Evolutionary conservation across 2,113 vertebrate species (phyloP).

Genomic region (Trematocara macrostoma): DNA sequence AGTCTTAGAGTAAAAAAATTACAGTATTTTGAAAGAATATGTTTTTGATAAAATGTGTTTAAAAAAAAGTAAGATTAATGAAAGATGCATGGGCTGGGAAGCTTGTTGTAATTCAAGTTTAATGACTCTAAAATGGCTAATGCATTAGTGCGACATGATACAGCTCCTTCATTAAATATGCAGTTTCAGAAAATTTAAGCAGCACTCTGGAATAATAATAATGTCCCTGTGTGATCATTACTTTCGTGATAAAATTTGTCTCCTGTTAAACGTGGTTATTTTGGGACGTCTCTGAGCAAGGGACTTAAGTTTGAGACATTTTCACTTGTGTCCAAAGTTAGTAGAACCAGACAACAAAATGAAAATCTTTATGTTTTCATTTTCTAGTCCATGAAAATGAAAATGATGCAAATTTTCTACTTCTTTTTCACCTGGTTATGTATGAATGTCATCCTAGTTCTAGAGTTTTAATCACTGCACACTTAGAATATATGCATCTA

Average conservation of each 20-base stretch:
- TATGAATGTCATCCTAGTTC: neutral
- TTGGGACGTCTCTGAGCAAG: fast-evolving
- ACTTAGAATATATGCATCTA: neutral
- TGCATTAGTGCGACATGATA: neutral
- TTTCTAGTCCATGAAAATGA: neutral
- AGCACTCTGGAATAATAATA: neutral
- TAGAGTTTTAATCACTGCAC: neutral
- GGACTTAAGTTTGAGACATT: neutral
- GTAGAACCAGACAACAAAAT: neutral
- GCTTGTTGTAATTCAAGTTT: constrained; percentile 20
- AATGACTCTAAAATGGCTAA: constrained; percentile 24
- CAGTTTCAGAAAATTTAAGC: constrained; percentile 5
- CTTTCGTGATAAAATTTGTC: neutral
- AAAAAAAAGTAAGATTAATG: neutral
- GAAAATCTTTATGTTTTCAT: neutral
- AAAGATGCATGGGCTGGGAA: constrained; percentile 28
- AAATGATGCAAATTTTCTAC: neutral
- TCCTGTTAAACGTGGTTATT: neutral
- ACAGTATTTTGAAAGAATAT: neutral
- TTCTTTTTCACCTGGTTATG: neutral
- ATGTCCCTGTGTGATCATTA: neutral
- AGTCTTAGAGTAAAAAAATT: neutral
- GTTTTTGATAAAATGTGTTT: neutral
- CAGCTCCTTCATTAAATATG: constrained; percentile 39
- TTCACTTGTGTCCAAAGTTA: neutral